phyloP scores from a whole-genome alignment of 2,113 vertebrate genomes.

The Neolamprologus longior region DNA sequence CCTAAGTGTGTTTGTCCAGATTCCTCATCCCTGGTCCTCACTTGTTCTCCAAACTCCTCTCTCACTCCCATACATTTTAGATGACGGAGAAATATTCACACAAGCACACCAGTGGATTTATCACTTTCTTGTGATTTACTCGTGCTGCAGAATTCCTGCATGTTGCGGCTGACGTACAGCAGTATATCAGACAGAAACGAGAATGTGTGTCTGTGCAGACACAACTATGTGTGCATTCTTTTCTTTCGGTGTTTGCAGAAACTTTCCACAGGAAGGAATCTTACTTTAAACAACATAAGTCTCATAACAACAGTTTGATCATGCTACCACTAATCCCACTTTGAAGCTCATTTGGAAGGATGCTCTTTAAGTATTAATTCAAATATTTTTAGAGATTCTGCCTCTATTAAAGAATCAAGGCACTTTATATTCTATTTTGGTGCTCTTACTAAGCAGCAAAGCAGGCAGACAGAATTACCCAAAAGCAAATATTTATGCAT shows the following conservation, averaged over 20 bases:
- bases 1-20: not conserved
- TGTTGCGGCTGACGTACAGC: not conserved
- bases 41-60: not conserved
- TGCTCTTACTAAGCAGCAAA: not conserved
- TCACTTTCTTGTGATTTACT: not conserved
- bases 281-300: not conserved
- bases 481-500: constrained; percentile 1
- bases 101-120: not conserved
- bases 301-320: not conserved
- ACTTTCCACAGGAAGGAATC: not conserved
- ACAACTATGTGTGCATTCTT: not conserved
- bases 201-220: not conserved
- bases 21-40: not conserved
- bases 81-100: not conserved
- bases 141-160: not conserved
- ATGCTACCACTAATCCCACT: not conserved
- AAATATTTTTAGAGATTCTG: not conserved
- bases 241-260: not conserved
- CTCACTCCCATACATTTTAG: not conserved
- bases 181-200: not conserved
- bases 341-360: not conserved
- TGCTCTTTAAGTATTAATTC: not conserved
- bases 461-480: not conserved
- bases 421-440: not conserved
- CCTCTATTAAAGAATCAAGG: not conserved